These are phyloP conservation scores for Colius striatus DNA, from an alignment of 2,113 vertebrate species.

Conservation along the genomic window DNA sequence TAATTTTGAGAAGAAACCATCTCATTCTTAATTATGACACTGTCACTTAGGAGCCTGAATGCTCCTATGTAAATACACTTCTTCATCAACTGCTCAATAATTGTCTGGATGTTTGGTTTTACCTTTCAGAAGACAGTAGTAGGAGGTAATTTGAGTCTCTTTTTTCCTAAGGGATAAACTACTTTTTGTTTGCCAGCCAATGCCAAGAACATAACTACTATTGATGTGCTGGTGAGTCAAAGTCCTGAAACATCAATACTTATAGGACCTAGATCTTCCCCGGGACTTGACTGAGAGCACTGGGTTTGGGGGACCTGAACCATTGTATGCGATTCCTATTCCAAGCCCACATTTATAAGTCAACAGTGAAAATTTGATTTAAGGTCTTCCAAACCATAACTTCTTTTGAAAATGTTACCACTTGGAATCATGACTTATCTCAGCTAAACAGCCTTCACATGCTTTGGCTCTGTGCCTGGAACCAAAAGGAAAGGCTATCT, in stretches of 20 bases:
- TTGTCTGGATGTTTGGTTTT: not conserved
- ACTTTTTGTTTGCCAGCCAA: not conserved
- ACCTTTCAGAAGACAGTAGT: not conserved
- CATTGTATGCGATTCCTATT: not conserved
- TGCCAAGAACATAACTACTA: not conserved
- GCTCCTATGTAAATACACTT: not conserved
- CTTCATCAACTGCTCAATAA: not conserved
- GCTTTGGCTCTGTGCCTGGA: conserved; percentile 1
- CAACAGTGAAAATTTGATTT: not conserved
- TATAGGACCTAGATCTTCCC: not conserved
- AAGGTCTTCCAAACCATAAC: not conserved
- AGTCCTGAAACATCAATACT: not conserved
- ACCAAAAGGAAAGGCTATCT: not conserved
- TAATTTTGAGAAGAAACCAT: not conserved
- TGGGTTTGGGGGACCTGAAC: not conserved
- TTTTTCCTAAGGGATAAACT: not conserved
- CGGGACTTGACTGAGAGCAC: not conserved
- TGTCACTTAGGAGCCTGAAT: not conserved
- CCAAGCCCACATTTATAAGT: rapidly evolving
- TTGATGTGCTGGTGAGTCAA: not conserved
- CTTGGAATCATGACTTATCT: conserved; percentile 43
- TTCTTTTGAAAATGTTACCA: not conserved
- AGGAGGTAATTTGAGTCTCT: not conserved
- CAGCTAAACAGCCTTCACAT: not conserved
- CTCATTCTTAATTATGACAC: not conserved